These are phyloP conservation scores for Leistus spinibarbis DNA, from an alignment of 2,888 invertebrate species.

Conservation along the genomic window DNA sequence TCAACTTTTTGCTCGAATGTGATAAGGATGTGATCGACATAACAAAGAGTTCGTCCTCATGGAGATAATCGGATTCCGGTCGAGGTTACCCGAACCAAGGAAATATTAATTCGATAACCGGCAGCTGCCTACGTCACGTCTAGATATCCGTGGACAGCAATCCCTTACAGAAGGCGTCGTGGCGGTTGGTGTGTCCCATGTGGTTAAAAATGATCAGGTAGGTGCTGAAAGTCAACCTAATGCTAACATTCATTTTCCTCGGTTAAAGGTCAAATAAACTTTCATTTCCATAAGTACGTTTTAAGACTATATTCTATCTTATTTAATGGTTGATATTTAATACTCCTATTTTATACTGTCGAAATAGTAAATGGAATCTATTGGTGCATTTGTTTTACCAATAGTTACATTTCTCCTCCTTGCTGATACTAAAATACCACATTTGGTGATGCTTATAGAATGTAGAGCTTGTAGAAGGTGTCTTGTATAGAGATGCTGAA, in stretches of 20 bases:
- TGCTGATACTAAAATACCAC: no score
- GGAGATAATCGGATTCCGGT: slow-evolving; percentile 38
- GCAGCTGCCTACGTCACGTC: slow-evolving; percentile 32
- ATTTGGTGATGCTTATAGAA: no score
- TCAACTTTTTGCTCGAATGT: slow-evolving; percentile 34
- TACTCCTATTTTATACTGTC: no score
- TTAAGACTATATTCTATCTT: neutral
- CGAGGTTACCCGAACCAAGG: slow-evolving; percentile 15
- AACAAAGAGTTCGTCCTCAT: slow-evolving; percentile 32
- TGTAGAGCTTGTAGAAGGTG: no score
- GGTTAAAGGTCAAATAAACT: neutral
- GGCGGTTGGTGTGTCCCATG: neutral
- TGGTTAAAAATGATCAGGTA: neutral
- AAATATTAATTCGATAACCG: slow-evolving; percentile 37
- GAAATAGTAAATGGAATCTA: no score
- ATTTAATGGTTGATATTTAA: no score
- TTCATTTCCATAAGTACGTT: neutral
- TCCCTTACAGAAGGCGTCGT: neutral
- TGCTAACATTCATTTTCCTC: neutral
- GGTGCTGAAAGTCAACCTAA: neutral
- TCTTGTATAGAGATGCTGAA: no score
- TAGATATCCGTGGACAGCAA: neutral
- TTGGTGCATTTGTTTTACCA: no score
- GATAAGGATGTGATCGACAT: slow-evolving; percentile 39
- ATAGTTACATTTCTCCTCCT: no score